A percentile compares a stretch with the other conserved stretches of the same genome.
phyloP scores from a whole-genome alignment of 2,797 vertebrate species.

The Urosaurus nigricauda region DNA sequence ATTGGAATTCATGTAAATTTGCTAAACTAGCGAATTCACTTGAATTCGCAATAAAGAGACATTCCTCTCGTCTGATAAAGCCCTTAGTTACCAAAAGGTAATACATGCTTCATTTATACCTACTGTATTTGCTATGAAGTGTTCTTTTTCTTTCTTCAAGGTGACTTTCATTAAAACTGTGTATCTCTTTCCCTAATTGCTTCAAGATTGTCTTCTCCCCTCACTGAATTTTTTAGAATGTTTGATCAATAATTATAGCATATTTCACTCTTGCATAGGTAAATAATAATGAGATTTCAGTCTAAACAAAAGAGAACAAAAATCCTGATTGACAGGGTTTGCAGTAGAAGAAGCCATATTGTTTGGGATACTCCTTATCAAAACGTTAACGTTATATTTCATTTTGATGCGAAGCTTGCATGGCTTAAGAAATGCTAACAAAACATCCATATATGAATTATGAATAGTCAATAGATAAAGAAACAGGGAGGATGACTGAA shows the following conservation, averaged over 20 bases:
- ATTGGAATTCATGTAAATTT: too few relatives aligned
- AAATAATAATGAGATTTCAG: slow-evolving; percentile 7
- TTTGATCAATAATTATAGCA: neutral
- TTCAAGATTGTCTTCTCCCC: neutral
- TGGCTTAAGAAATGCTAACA: neutral
- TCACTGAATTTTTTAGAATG: neutral
- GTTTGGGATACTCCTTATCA: neutral
- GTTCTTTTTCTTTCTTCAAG: neutral
- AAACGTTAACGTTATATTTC: neutral
- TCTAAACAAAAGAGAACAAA: neutral
- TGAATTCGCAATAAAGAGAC: too few relatives aligned
- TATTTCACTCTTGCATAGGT: neutral
- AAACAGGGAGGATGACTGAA: neutral
- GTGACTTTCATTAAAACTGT: neutral
- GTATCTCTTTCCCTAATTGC: neutral
- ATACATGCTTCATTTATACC: neutral
- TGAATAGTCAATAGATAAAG: neutral
- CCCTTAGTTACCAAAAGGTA: too few relatives aligned
- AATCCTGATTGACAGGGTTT: neutral
- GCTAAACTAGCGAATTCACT: too few relatives aligned
- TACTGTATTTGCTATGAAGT: neutral
- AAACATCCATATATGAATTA: neutral
- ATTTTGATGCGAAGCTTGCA: neutral
- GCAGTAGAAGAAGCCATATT: neutral
- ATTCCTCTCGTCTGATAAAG: too few relatives aligned